Conservation (phyloP, 2,113 vertebrate genomes). For the Rhineura floridana region DNA sequence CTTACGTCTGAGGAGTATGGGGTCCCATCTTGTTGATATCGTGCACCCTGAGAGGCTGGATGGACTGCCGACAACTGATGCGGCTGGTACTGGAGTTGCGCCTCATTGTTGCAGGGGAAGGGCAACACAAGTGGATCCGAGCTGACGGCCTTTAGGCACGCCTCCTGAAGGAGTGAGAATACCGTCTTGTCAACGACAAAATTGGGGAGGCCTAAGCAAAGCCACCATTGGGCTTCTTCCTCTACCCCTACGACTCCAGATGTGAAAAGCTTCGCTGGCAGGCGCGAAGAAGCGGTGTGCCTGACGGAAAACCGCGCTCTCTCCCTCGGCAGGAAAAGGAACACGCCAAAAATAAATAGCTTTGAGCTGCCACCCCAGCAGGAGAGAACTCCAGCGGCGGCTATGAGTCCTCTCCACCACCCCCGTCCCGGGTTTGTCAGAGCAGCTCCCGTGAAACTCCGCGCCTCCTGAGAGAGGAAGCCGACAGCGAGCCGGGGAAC, state of each 20-base stretch:
- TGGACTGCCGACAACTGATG: conserved; percentile 77
- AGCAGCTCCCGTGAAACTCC: no score
- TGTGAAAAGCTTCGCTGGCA: no score
- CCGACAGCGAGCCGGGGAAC: background rate
- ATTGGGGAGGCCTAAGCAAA: background rate
- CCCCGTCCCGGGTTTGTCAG: background rate
- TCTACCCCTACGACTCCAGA: background rate
- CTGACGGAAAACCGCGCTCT: background rate
- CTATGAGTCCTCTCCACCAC: background rate
- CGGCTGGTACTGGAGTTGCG: conserved; percentile 76
- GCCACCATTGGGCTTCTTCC: background rate
- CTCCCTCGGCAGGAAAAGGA: background rate
- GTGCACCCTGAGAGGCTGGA: conserved; percentile 85
- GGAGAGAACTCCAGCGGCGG: fast-evolving
- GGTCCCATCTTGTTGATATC: conserved; percentile 86
- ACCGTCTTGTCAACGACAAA: background rate
- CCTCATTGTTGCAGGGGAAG: conserved; percentile 66
- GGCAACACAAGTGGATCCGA: background rate
- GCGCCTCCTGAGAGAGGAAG: background rate
- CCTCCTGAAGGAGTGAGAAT: background rate
- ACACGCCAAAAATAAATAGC: background rate
- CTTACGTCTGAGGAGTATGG: conserved; percentile 88
- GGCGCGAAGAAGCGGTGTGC: background rate
- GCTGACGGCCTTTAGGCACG: background rate
- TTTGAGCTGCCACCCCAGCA: no score